Conservation (phyloP, 2,113 vertebrate species). For the Stigmatopora argus region DNA sequence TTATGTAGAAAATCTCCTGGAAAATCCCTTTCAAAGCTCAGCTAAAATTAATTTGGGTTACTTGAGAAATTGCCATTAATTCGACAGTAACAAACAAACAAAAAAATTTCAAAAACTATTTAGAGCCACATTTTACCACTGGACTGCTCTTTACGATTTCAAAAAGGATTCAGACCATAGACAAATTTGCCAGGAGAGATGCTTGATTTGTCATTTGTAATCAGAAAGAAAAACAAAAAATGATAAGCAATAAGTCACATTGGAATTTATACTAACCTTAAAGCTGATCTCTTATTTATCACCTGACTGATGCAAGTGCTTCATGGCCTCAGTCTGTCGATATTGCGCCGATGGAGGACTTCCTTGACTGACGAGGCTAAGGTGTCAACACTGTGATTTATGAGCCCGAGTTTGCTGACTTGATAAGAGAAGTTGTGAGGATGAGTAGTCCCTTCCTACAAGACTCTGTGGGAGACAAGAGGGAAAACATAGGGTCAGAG, state of each 20-base stretch:
- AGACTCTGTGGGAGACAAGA: slow-evolving; percentile 49
- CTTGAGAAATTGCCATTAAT: not conserved
- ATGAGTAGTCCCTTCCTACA: slow-evolving; percentile 46
- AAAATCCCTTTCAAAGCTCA: not conserved
- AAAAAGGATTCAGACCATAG: not conserved
- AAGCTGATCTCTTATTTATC: slow-evolving; percentile 48
- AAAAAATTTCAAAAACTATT: not conserved
- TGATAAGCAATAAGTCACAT: not conserved
- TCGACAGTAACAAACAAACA: not conserved
- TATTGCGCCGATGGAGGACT: slow-evolving; percentile 18
- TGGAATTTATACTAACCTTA: slow-evolving; percentile 34
- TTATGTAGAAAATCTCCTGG: not conserved
- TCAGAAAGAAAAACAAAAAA: not conserved
- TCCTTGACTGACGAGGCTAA: slow-evolving; percentile 10
- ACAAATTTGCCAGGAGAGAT: not conserved
- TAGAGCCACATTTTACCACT: not conserved
- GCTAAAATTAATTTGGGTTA: not conserved
- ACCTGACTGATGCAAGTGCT: slow-evolving; percentile 35
- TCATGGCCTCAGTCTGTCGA: slow-evolving; percentile 22
- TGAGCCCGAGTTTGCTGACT: slow-evolving; percentile 31
- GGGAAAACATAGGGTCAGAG: slow-evolving; percentile 31
- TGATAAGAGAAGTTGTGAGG: slow-evolving; percentile 43
- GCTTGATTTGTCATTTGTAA: not conserved
- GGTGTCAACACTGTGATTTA: slow-evolving; percentile 27
- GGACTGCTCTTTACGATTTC: not conserved